Percentiles rank a stretch among this genome's conserved stretches.
Conservation (phyloP, 1,140 invertebrate species). For the Tyrophagus putrescentiae region DNA sequence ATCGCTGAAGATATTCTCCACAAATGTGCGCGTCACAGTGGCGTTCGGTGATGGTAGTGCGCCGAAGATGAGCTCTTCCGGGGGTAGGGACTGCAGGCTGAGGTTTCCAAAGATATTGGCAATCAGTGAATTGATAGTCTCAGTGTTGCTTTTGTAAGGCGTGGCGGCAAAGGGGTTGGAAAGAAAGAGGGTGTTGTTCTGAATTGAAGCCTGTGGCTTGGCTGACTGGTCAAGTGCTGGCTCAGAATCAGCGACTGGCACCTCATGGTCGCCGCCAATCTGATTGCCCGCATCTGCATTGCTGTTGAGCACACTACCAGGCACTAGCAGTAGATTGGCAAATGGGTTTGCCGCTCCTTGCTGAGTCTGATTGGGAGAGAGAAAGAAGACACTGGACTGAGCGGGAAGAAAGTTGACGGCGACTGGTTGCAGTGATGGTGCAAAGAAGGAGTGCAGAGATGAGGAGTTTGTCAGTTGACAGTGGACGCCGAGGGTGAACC, state of each 20-base stretch:
- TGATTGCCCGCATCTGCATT: background rate
- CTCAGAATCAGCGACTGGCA: background rate
- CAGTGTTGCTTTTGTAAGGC: background rate
- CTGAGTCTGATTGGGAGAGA: background rate
- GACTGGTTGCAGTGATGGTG: background rate
- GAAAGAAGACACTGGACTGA: background rate
- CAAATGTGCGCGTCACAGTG: background rate
- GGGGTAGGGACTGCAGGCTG: conserved; percentile 5
- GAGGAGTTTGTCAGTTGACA: background rate
- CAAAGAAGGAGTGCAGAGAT: background rate
- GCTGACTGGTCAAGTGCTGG: background rate
- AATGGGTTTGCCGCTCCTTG: background rate
- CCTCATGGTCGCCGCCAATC: background rate
- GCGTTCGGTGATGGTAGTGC: background rate
- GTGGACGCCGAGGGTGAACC: too few relatives aligned
- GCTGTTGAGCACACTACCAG: background rate
- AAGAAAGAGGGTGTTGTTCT: too few relatives aligned
- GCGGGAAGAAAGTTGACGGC: background rate
- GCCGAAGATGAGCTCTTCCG: conserved; percentile 5
- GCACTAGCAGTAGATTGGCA: background rate
- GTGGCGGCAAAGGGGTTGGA: conserved; percentile 1
- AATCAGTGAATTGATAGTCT: background rate
- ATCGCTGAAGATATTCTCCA: background rate
- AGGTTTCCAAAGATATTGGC: background rate
- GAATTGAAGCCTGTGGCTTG: background rate